phyloP scores from a whole-genome alignment of 2,113 vertebrate genomes.

The Phodopus roborovskii region DNA sequence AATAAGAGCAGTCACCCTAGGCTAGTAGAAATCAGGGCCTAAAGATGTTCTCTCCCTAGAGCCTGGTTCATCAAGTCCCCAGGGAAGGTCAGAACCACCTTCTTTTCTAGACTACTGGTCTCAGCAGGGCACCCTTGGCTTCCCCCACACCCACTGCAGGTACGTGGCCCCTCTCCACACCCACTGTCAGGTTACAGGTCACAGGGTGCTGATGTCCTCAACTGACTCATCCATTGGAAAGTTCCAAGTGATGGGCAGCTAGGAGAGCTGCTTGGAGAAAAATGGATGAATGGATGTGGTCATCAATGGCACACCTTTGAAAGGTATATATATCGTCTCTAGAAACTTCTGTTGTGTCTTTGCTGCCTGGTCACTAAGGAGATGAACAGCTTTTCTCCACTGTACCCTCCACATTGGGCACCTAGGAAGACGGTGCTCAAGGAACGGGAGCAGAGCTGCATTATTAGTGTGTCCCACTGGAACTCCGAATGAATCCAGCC shows the following conservation, averaged over 20 bases:
- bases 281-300: not conserved
- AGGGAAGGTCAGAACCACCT: not conserved
- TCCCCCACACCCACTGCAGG: not conserved
- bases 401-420: not conserved
- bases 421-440: rapidly evolving
- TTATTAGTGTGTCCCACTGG: not conserved
- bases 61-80: not conserved
- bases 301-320: not conserved
- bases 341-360: not conserved
- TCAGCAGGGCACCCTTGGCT: not conserved
- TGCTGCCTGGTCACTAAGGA: not conserved
- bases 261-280: not conserved
- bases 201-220: not conserved
- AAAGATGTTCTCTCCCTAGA: rapidly evolving
- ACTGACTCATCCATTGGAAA: not conserved
- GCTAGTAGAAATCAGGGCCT: not conserved
- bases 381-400: not conserved
- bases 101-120: not conserved
- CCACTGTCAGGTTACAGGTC: not conserved
- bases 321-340: not conserved
- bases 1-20: not conserved
- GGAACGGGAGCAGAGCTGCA: rapidly evolving
- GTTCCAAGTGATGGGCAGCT: not conserved
- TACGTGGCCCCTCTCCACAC: not conserved
- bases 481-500: conserved; percentile 43